Percentiles rank a stretch among this genome's conserved stretches.
phyloP scores from a whole-genome alignment of 2,113 vertebrate species.

The Thryonomys swinderianus region DNA sequence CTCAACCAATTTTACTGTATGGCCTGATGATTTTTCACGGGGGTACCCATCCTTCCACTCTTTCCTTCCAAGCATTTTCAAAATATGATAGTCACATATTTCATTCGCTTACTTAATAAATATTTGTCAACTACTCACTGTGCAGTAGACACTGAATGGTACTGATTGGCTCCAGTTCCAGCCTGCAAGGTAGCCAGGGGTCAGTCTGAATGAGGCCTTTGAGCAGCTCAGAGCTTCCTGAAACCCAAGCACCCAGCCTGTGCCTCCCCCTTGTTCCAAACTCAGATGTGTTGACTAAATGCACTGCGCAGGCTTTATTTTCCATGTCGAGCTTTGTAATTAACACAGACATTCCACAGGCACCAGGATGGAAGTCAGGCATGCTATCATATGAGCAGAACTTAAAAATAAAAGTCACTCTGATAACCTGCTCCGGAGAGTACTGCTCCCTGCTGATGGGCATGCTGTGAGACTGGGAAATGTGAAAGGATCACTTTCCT shows the following conservation, averaged over 20 bases:
- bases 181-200: neutral
- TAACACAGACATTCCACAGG: conserved; percentile 59
- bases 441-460: neutral
- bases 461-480: conserved; percentile 35
- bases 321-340: conserved; percentile 54
- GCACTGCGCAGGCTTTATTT: neutral
- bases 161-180: neutral
- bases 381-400: neutral
- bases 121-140: neutral
- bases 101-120: neutral
- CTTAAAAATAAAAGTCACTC: conserved; percentile 62
- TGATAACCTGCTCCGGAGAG: conserved; percentile 20
- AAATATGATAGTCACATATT: conserved; percentile 10
- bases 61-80: conserved; percentile 2
- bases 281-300: conserved; percentile 53
- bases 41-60: neutral
- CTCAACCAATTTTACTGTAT: neutral
- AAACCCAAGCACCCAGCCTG: conserved; percentile 64
- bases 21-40: neutral
- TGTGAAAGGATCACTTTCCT: neutral
- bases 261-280: conserved; percentile 41
- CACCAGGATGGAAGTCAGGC: neutral
- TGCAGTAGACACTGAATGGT: neutral
- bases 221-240: conserved; percentile 51
- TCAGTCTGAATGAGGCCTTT: conserved; percentile 69